phyloP scores from a whole-genome alignment of 1,140 invertebrate species.

The Dysdera silvatica region DNA sequence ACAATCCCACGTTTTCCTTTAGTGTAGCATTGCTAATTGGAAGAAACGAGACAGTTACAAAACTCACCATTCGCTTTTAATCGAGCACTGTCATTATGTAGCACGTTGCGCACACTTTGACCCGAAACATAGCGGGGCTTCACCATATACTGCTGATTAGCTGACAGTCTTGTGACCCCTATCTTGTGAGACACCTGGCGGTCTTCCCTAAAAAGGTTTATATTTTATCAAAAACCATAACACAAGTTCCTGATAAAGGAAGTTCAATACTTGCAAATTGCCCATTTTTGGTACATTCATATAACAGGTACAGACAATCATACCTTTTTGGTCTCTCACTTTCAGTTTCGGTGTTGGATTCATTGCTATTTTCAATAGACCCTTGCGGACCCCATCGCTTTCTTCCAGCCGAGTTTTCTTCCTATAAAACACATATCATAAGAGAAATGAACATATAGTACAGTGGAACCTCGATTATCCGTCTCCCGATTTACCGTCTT shows the following conservation, averaged over 20 bases:
- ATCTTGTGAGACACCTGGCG: slow-evolving; percentile 11
- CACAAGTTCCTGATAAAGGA: background rate
- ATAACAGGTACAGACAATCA: too few relatives aligned
- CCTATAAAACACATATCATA: background rate
- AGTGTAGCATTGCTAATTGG: too few relatives aligned
- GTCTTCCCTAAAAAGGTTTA: slow-evolving; percentile 11
- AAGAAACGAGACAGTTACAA: too few relatives aligned
- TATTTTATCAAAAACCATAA: background rate
- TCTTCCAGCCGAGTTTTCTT: slow-evolving; percentile 23
- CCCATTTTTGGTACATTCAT: too few relatives aligned
- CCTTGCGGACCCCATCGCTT: slow-evolving; percentile 26
- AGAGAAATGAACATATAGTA: too few relatives aligned
- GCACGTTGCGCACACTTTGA: slow-evolving; percentile 45
- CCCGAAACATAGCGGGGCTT: slow-evolving; percentile 63
- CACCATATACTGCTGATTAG: slow-evolving; percentile 63
- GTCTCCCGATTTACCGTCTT: too few relatives aligned
- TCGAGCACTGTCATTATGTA: slow-evolving; percentile 29
- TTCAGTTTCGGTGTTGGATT: slow-evolving; percentile 14
- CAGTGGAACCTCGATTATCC: too few relatives aligned
- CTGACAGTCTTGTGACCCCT: slow-evolving; percentile 46
- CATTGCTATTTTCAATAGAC: slow-evolving; percentile 7
- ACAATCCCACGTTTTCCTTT: too few relatives aligned
- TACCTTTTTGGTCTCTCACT: slow-evolving; percentile 15
- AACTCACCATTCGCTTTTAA: slow-evolving; percentile 21
- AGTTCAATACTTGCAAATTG: too few relatives aligned